phyloP scores from a whole-genome alignment of 2,888 invertebrate species.

The Heliconius charithonia region DNA sequence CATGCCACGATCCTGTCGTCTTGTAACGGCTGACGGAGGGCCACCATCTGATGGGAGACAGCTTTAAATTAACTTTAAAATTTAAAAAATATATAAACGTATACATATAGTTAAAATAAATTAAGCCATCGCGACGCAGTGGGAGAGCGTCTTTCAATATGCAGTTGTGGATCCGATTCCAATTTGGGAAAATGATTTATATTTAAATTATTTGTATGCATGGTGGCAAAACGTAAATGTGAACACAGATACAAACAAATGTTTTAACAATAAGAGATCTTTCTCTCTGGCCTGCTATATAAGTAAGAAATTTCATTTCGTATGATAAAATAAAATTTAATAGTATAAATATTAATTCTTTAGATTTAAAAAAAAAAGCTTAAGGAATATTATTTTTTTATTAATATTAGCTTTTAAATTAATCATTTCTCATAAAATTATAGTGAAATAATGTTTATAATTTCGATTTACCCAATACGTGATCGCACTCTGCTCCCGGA shows the following conservation, averaged over 20 bases:
- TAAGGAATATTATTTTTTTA: neutral
- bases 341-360: too few species aligned
- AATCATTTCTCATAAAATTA: neutral
- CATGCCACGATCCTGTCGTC: conserved; percentile 98
- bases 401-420: neutral
- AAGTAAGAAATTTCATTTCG: too few species aligned
- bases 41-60: conserved; percentile 70
- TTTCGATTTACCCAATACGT: conserved; percentile 91
- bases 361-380: neutral
- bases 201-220: too few species aligned
- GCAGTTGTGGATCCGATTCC: too few species aligned
- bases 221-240: too few species aligned
- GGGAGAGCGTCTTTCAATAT: neutral
- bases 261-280: too few species aligned
- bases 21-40: conserved; percentile 89
- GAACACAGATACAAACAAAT: too few species aligned
- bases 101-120: neutral
- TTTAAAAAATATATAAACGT: neutral
- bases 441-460: neutral
- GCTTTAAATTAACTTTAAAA: neutral
- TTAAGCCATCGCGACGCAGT: neutral
- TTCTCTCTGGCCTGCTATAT: too few species aligned
- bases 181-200: too few species aligned
- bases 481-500: conserved; percentile 94
- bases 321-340: too few species aligned